These are phyloP conservation scores for Penelope pileata DNA, from an alignment of 2,113 vertebrate species.

Conservation along the genomic window DNA sequence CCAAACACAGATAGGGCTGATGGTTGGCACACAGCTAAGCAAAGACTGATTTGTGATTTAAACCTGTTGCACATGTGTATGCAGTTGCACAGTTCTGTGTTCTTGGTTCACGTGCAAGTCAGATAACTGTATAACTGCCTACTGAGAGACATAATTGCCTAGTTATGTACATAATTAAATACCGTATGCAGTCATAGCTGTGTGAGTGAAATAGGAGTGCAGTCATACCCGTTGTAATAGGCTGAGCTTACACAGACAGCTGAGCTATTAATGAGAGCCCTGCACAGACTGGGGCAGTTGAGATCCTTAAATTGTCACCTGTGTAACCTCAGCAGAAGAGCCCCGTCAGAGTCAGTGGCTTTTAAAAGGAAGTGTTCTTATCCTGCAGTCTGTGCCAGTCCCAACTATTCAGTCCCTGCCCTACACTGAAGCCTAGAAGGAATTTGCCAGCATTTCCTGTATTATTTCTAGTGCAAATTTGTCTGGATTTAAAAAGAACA, in stretches of 20 bases:
- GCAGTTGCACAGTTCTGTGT: neutral
- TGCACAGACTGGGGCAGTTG: neutral
- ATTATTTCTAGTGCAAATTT: neutral
- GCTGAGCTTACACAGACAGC: neutral
- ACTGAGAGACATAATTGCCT: neutral
- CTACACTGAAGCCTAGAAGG: neutral
- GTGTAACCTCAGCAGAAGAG: neutral
- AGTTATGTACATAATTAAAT: neutral
- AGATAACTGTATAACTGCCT: neutral
- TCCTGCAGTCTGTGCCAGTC: neutral
- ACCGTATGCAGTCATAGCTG: neutral
- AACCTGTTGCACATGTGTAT: neutral
- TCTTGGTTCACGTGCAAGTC: neutral
- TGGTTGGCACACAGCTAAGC: neutral
- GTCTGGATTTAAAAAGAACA: neutral
- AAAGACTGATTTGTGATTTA: neutral
- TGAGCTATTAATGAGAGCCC: neutral
- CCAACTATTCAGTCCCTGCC: neutral
- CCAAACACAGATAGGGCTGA: fast-evolving
- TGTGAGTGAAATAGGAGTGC: neutral
- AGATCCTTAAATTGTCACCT: neutral
- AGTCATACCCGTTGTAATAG: neutral
- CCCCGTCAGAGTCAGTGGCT: fast-evolving
- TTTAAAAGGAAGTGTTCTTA: neutral
- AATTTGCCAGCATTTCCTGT: neutral